Conservation (phyloP, 2,797 vertebrate genomes). For the Chrysocyon brachyurus region DNA sequence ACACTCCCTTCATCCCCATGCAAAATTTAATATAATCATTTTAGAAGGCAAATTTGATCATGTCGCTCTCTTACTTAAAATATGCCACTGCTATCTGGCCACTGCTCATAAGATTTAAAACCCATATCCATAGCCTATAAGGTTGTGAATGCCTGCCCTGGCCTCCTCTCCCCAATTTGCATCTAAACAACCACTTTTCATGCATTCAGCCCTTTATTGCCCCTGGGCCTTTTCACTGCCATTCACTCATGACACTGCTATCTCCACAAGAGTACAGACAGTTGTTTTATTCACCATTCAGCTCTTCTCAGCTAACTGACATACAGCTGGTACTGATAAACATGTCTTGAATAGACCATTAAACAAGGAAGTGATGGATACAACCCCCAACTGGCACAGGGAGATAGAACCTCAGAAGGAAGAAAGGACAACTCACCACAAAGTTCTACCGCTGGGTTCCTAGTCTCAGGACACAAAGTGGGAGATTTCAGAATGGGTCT, state of each 20-base stretch:
- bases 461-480: slow-evolving; percentile 85
- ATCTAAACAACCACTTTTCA: fast-evolving
- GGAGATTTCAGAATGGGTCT: slow-evolving; percentile 78
- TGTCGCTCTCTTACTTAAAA: neutral
- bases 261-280: neutral
- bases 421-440: slow-evolving; percentile 87
- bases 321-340: fast-evolving
- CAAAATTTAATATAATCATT: neutral
- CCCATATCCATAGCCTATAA: fast-evolving
- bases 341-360: neutral
- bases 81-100: fast-evolving
- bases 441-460: slow-evolving; percentile 85
- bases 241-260: fast-evolving
- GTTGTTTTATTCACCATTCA: neutral
- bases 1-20: neutral
- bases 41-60: neutral
- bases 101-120: neutral
- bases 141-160: neutral
- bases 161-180: fast-evolving
- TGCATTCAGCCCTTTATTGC: neutral
- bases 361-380: neutral
- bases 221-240: neutral
- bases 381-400: fast-evolving
- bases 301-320: fast-evolving
- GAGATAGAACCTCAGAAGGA: neutral